Evolutionary conservation across 2,797 vertebrate species (phyloP), one percentile per base, ranked within the genome.

Genomic region (Rhinichthys osculus): DNA sequence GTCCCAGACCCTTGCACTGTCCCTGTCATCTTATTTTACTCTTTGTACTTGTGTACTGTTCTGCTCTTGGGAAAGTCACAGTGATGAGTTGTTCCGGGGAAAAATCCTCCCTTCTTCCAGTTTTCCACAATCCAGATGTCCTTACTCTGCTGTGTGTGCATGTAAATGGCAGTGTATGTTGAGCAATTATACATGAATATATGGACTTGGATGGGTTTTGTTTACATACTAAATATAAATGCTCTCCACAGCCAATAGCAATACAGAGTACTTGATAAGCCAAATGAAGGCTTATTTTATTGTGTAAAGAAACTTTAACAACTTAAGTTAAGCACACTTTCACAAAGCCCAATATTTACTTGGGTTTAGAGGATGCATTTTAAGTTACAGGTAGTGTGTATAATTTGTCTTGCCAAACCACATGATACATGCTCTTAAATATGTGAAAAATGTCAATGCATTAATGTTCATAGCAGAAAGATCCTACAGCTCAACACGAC

Each of bases 51-150:
- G 30, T 70, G 70, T 71, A 78, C 50, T 33, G 4, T 44, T 70
- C n/a, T 78, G 35, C 47, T 44, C 13, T 78, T 44, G 38, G 76
- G 35, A 78, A 70, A 33, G 35, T 47, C 19, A 33, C 50, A n/a
- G 38, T 71, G 47, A 70, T 81, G 30, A 54, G 35, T 54, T 42
- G 35, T 35, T 78, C 74, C 1, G 3, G 62, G 40, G 57, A 27
- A 71, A 69, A 47, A 85, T 47, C 50, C 64, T 59, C 66, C 74
- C 42, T 42, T 70, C 42, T 42, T 70, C 59, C 44, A 23, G 7
- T 78, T n/a, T 71, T 42, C 27, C 30, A 19, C 64, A 59, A 21
- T 71, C 74, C 83, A 78, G 73, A 69, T 83, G 72, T 52, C 62
- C 21, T 40, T 40, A 23, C 30, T 84, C 14, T 76, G 27, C 38